Evolutionary conservation across 2,113 vertebrate genomes (phyloP), one percentile per base, ranked within the genome.

Genomic region (Actenoides hombroni): DNA sequence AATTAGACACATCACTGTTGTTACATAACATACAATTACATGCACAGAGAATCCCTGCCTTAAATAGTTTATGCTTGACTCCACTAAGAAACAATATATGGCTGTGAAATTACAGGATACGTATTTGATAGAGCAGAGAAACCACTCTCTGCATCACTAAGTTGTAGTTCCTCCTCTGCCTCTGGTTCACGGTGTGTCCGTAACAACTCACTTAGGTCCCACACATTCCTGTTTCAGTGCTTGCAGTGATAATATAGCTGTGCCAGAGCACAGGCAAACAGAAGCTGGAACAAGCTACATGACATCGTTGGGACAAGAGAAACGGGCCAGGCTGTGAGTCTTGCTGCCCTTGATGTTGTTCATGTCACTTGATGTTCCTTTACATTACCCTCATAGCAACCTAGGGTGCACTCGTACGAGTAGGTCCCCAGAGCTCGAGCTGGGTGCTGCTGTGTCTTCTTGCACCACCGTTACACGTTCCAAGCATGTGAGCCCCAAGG

Each of bases 1-100:
- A 86, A 93, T 84, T 92, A 84, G 44, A 83, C n/a, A 69, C 42
- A 37, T 76, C 81, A 31, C 16, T 82, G 33, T 46, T 75, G 7
- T 83, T 92, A 61, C 35, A 25, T 69, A 83, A 73, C n/a, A 16
- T 25, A 71, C 33, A 86, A 93, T 90, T 86, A 91, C 48, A 57
- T 17, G 42, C 37, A 20, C 6, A 92, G 73, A 48, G 64, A 95
- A 84, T 76, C 89, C 69, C 42, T 96, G 69, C 80, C 88, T 89
- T 86, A 19, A 88, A 96, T 91, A 94, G 67, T 87, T 96, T 44
- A 48, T 56, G 75, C 88, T 78, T 94, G 90, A 95, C 90, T 71
- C 26, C 4, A 14, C 48, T 59, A 31, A 60, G 49, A 61, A 94
- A 48, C 59, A 69, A 65, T 24, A 37, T 7, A 18, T 1, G n/a